Evolutionary conservation across 2,797 vertebrate genomes (phyloP), one percentile per base, ranked within the genome.

Genomic region (Podargus strigoides): DNA sequence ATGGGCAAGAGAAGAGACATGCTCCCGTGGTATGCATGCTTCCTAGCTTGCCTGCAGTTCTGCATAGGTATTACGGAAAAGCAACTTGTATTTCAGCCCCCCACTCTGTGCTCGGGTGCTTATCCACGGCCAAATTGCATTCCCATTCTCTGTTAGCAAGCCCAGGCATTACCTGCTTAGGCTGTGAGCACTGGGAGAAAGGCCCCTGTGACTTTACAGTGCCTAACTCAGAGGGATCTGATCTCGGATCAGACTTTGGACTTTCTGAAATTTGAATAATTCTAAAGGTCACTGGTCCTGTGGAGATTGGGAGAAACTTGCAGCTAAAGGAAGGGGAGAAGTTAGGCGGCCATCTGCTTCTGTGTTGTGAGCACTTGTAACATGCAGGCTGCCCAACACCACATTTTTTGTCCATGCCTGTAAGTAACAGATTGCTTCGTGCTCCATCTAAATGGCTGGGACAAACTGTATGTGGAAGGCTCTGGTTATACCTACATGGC

Each of bases 371-470:
- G 30, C 20, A 5, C 17, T 27, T 1, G 0, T 56, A 77, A 52
- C 2, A 24, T 9, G 32, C 42, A 62, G 9, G 10, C 23, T 76
- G 62, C 59, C 24, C 0, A 0, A 44, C 32, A 46, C 7, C 17
- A 21, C 8, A 0, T n/a, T 79, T 90, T 88, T 41, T 59, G 39
- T 73, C 64, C 34, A 1, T 39, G 23, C 26, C 23, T 70, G 17
- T 24, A 34, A 41, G 26, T 17, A 67, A 37, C 0, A 37, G 36
- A 36, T 47, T 70, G 37, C 30, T 85, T 44, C 46, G 63, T 53
- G 39, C 50, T 80, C 66, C 22, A 7, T 32, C 22, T 66, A 82
- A 86, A 52, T 41, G n/a, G 4, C 28, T 27, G 59, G 32, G n/a
- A 37, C 19, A 34, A 82, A 69, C 32, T 12, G 5, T 18, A 11